phyloP scores from a whole-genome alignment of 1,140 invertebrate species.

The Drosophila nannoptera region DNA sequence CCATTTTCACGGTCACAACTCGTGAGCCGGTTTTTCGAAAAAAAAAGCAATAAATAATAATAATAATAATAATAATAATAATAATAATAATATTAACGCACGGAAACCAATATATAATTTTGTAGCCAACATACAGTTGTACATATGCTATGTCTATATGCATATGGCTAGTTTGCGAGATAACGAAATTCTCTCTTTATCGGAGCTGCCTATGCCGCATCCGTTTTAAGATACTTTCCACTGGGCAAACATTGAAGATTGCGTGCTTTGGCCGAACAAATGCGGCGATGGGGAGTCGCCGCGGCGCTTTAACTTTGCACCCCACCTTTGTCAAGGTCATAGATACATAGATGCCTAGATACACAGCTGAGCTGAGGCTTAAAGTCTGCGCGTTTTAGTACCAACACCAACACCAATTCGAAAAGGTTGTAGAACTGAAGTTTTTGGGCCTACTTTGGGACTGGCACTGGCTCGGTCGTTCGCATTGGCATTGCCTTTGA shows the following conservation, averaged over 20 bases:
- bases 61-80: too few species aligned
- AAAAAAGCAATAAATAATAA: too few species aligned
- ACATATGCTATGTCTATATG: too few species aligned
- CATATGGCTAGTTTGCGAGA: neutral
- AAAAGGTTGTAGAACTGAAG: neutral
- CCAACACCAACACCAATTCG: constrained; percentile 49
- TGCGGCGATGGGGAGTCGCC: constrained; percentile 2
- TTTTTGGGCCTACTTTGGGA: constrained; percentile 48
- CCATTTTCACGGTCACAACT: constrained; percentile 11
- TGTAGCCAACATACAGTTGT: too few species aligned
- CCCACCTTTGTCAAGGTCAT: constrained; percentile 51
- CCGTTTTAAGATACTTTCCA: neutral
- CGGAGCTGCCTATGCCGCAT: neutral
- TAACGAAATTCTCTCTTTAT: neutral
- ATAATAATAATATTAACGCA: too few species aligned
- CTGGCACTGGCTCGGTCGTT: constrained; percentile 50
- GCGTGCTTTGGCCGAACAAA: constrained; percentile 11
- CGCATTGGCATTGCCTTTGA: constrained; percentile 52
- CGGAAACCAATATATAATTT: too few species aligned
- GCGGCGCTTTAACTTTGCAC: constrained; percentile 17
- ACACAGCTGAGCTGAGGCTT: constrained; percentile 11
- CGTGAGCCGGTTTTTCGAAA: neutral
- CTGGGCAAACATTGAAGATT: constrained; percentile 27
- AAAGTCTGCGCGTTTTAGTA: constrained; percentile 23
- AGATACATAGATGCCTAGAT: neutral